phyloP scores from a whole-genome alignment of 2,888 invertebrate genomes.

The Oscheius sp. region DNA sequence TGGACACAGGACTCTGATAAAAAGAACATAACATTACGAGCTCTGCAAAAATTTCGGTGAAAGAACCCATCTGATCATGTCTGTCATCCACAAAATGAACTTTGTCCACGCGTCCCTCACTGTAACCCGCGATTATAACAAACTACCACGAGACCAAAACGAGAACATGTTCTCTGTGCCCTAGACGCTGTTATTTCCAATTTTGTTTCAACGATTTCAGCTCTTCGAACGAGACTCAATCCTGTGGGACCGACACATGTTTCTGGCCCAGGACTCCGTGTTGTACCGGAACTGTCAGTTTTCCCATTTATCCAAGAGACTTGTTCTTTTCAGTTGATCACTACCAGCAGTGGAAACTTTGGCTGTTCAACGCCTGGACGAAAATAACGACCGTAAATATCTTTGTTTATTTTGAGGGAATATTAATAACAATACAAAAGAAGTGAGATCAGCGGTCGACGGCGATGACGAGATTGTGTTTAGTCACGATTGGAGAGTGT shows the following conservation, averaged over 20 bases:
- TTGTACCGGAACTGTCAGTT: background rate
- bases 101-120: too few relatives aligned
- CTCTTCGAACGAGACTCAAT: background rate
- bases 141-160: too few relatives aligned
- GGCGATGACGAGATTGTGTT: conserved; percentile 10
- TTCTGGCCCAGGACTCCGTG: background rate
- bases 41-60: too few relatives aligned
- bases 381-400: too few relatives aligned
- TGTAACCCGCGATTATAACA: too few relatives aligned
- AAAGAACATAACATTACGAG: too few relatives aligned
- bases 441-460: conserved; percentile 5
- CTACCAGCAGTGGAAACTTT: background rate
- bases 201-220: background rate
- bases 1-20: too few relatives aligned
- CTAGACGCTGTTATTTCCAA: background rate
- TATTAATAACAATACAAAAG: too few relatives aligned
- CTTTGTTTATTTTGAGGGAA: too few relatives aligned
- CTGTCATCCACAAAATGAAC: too few relatives aligned
- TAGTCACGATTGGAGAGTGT: background rate
- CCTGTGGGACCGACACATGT: background rate
- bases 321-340: background rate
- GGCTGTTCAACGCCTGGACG: background rate
- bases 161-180: background rate
- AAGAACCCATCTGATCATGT: too few relatives aligned
- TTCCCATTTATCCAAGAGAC: background rate